A percentile compares a stretch with the other conserved stretches of the same genome.
These are phyloP conservation scores for Formica exsecta DNA, from an alignment of 1,140 invertebrate genomes.

Conservation along the genomic window DNA sequence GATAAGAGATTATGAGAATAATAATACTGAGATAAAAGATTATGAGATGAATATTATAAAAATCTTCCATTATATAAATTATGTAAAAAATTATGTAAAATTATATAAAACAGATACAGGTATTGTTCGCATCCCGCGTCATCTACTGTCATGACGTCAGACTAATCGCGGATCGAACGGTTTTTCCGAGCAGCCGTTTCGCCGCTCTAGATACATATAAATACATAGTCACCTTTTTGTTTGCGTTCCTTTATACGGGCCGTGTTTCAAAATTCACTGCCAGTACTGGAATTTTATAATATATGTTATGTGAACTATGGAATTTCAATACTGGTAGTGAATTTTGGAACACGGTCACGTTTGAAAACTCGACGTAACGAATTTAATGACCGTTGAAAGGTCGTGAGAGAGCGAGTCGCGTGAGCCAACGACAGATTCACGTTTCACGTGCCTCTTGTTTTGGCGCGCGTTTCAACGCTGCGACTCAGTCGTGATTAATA, in stretches of 20 bases:
- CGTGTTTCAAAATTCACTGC: not conserved
- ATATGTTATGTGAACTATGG: too few species aligned
- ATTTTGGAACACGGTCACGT: conserved; percentile 19
- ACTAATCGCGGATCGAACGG: not conserved
- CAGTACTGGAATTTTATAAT: too few species aligned
- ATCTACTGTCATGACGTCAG: not conserved
- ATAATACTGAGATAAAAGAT: too few species aligned
- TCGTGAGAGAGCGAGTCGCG: conserved; percentile 6
- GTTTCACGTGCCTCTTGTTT: not conserved
- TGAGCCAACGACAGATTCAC: not conserved
- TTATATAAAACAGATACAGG: too few species aligned
- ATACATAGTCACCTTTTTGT: conserved; percentile 65
- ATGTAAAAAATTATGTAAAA: too few species aligned
- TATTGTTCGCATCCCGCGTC: not conserved
- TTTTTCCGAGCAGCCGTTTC: not conserved
- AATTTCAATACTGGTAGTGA: too few species aligned
- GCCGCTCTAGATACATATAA: not conserved
- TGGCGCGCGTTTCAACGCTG: not conserved
- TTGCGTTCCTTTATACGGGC: conserved; percentile 60
- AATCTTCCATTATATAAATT: too few species aligned
- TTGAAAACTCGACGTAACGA: conserved; percentile 74
- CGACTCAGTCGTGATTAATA: not conserved
- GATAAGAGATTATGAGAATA: too few species aligned
- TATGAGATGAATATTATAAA: too few species aligned
- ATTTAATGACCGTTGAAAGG: conserved; percentile 66